phyloP scores from a whole-genome alignment of 1,140 invertebrate genomes.

The Alviniconcha marisindica region DNA sequence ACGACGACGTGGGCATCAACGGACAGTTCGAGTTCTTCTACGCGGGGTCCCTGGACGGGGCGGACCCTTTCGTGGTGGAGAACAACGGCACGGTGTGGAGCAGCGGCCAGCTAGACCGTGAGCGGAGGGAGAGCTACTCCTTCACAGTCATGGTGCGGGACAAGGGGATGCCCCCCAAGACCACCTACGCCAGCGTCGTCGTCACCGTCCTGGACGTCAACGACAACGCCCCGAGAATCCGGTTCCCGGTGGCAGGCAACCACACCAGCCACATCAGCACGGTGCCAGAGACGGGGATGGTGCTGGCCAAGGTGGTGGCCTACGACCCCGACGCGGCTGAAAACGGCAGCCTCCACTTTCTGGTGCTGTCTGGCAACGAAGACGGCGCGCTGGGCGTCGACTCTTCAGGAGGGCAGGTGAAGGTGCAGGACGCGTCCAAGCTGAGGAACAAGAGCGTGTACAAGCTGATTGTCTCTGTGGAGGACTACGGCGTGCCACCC shows the following conservation, averaged over 20 bases:
- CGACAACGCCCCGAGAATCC: constrained; percentile 61
- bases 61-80: constrained; percentile 56
- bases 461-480: constrained; percentile 41
- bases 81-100: constrained; percentile 93
- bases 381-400: constrained; percentile 91
- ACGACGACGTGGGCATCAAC: constrained; percentile 92
- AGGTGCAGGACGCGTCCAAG: constrained; percentile 77
- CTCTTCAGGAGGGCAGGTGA: constrained; percentile 86
- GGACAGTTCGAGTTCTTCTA: constrained; percentile 77
- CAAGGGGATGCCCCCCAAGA: constrained; percentile 54
- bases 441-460: constrained; percentile 44
- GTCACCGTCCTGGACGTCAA: constrained; percentile 62
- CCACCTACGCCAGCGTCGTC: constrained; percentile 53
- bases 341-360: constrained; percentile 94
- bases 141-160: constrained; percentile 88
- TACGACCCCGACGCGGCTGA: constrained; percentile 77
- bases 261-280: constrained; percentile 87
- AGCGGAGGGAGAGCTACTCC: constrained; percentile 86
- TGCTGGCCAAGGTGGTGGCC: constrained; percentile 62
- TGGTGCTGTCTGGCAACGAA: constrained; percentile 86
- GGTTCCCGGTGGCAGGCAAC: constrained; percentile 88
- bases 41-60: constrained; percentile 42
- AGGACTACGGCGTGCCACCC: constrained; percentile 43
- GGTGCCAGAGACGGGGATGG: constrained; percentile 86
- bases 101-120: constrained; percentile 93